Evolutionary conservation across 2,797 vertebrate species (phyloP).

Genomic region (Antennarius maculatus): DNA sequence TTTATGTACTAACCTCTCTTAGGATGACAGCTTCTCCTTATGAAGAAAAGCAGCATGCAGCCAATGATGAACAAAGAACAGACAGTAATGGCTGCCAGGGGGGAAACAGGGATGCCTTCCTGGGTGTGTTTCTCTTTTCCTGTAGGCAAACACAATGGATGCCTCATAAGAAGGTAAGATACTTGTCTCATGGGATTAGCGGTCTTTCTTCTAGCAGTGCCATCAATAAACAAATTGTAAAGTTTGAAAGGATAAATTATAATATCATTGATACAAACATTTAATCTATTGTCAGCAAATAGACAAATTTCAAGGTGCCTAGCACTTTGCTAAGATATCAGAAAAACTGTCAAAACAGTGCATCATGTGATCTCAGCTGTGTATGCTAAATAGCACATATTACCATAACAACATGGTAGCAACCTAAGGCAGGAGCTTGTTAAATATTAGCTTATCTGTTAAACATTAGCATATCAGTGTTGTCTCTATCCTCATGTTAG

Average conservation of each 20-base stretch:
- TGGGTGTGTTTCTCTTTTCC: constrained; percentile 84
- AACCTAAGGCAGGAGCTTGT: not conserved
- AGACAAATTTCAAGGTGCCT: too few relatives aligned
- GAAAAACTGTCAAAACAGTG: not conserved
- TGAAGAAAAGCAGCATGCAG: constrained; percentile 85
- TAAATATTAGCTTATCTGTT: not conserved
- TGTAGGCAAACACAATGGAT: constrained; percentile 49
- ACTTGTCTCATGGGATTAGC: too few relatives aligned
- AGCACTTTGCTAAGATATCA: not conserved
- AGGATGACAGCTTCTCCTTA: constrained; percentile 89
- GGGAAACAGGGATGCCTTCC: constrained; percentile 79
- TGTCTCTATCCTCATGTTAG: not conserved
- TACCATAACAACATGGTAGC: too few relatives aligned
- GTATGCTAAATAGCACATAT: too few relatives aligned
- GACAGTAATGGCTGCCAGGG: constrained; percentile 86
- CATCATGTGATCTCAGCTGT: not conserved
- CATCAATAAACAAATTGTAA: not conserved
- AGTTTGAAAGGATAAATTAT: too few relatives aligned
- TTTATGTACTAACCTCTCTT: constrained; percentile 82
- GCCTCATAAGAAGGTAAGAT: not conserved
- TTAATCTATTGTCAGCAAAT: too few relatives aligned
- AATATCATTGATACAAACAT: too few relatives aligned
- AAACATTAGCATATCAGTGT: not conserved
- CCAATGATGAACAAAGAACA: constrained; percentile 88
- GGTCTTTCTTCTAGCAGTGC: not conserved